Evolutionary conservation across 2,797 vertebrate species (phyloP).

Genomic region (Acrossocheilus fasciatus): DNA sequence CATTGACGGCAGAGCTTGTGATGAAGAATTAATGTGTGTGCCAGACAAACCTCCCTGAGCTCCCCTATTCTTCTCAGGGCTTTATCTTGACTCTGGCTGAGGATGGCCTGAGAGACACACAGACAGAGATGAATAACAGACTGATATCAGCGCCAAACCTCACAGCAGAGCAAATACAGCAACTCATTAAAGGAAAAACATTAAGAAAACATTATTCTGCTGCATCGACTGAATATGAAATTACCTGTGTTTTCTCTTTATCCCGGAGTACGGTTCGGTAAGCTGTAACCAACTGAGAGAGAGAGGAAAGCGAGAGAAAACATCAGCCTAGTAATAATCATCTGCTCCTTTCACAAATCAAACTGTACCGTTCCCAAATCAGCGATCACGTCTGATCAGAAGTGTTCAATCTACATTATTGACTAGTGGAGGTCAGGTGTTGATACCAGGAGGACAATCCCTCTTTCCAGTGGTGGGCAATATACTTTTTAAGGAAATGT

Average conservation of each 20-base stretch:
- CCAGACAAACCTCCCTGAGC: conserved; percentile 87
- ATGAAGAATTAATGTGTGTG: not conserved
- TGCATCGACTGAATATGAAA: conserved; percentile 10
- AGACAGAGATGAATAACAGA: conserved; percentile 28
- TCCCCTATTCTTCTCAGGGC: conserved; percentile 94
- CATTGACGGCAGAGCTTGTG: not conserved
- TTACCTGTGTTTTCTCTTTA: conserved; percentile 96
- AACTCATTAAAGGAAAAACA: conserved; percentile 25
- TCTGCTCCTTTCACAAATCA: not conserved
- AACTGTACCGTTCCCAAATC: not conserved
- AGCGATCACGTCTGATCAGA: not conserved
- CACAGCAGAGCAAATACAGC: conserved; percentile 26
- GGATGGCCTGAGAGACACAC: conserved; percentile 81
- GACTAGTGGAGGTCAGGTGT: not conserved
- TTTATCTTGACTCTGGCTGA: conserved; percentile 98
- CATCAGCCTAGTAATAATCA: not conserved
- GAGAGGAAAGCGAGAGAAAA: conserved; percentile 13
- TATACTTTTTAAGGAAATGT: too few species aligned
- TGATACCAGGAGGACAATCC: not conserved
- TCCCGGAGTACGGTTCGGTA: conserved; percentile 91
- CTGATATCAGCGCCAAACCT: not conserved
- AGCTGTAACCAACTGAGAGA: conserved; percentile 87
- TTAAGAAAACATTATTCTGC: not conserved
- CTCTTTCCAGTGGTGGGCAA: not conserved
- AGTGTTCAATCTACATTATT: not conserved